These are phyloP conservation scores for Drosophila trichaetosa DNA, from an alignment of 2,888 invertebrate species.

Conservation along the genomic window DNA sequence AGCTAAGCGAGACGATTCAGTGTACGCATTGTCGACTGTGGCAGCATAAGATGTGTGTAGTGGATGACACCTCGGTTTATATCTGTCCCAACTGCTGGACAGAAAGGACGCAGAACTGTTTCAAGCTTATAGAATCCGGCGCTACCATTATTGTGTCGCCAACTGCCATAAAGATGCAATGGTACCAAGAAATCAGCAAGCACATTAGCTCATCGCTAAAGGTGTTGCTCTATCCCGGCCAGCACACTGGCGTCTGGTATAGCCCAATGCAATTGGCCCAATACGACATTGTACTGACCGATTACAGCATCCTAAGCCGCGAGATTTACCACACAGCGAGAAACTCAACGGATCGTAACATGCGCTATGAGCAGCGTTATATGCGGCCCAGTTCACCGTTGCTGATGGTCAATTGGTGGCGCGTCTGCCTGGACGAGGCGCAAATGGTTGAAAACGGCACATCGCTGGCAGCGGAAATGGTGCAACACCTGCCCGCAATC, in stretches of 20 bases:
- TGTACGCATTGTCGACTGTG: slow-evolving; percentile 87
- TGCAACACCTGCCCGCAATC: slow-evolving; percentile 84
- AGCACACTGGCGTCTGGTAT: slow-evolving; percentile 83
- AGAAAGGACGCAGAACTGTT: slow-evolving; percentile 41
- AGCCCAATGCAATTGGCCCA: slow-evolving; percentile 87
- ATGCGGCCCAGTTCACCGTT: slow-evolving; percentile 89
- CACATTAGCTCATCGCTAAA: slow-evolving; percentile 86
- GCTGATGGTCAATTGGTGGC: slow-evolving; percentile 90
- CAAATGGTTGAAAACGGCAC: slow-evolving; percentile 90
- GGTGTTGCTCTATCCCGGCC: slow-evolving; percentile 86
- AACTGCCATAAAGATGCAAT: slow-evolving; percentile 88
- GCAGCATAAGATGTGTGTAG: slow-evolving; percentile 89
- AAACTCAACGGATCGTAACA: slow-evolving; percentile 80
- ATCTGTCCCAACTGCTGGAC: slow-evolving; percentile 89
- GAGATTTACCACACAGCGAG: slow-evolving; percentile 88
- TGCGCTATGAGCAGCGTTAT: slow-evolving; percentile 88
- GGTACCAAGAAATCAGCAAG: slow-evolving; percentile 89
- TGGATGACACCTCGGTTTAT: slow-evolving; percentile 84
- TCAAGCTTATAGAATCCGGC: slow-evolving; percentile 83
- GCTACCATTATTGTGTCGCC: slow-evolving; percentile 92
- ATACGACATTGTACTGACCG: slow-evolving; percentile 90
- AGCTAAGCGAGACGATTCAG: slow-evolving; percentile 77
- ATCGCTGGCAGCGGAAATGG: slow-evolving; percentile 86
- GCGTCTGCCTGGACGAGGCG: slow-evolving; percentile 92
- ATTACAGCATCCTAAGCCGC: slow-evolving; percentile 88